Conservation (phyloP, 2,888 invertebrate genomes). For the Adelognathus sp. region DNA sequence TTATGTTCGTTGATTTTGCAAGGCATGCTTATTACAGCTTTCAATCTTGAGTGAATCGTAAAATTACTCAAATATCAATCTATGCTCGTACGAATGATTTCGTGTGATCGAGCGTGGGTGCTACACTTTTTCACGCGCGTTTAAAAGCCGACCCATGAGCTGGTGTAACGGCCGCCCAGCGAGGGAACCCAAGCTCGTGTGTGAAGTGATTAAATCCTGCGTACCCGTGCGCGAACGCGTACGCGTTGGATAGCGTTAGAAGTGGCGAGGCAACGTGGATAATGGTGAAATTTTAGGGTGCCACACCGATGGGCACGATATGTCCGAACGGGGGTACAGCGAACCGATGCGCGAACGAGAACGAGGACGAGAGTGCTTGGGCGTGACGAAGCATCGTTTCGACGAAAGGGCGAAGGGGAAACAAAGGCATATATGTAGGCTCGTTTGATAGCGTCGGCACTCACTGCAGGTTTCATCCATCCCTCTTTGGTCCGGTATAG, state of each 20-base stretch:
- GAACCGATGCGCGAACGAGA: neutral
- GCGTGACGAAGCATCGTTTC: slow-evolving; percentile 53
- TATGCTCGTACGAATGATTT: neutral
- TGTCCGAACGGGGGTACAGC: slow-evolving; percentile 5
- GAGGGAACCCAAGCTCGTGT: slow-evolving; percentile 7
- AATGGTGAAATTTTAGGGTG: slow-evolving; percentile 47
- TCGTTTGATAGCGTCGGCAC: slow-evolving; percentile 33
- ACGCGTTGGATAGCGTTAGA: neutral
- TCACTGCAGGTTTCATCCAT: slow-evolving; percentile 10
- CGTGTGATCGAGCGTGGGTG: neutral
- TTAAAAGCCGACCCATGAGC: neutral
- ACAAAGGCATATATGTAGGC: slow-evolving; percentile 38
- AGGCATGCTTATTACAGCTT: too few species aligned
- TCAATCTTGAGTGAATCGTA: too few species aligned
- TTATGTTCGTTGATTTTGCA: too few species aligned
- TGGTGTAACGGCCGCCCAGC: neutral
- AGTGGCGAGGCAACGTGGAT: slow-evolving; percentile 44
- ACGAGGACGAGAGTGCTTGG: slow-evolving; percentile 45
- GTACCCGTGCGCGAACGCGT: slow-evolving; percentile 43
- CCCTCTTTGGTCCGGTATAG: slow-evolving; percentile 1
- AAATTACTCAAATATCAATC: too few species aligned
- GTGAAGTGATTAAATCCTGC: slow-evolving; percentile 74
- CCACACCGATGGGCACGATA: neutral
- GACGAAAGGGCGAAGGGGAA: slow-evolving; percentile 40
- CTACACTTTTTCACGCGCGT: neutral